Evolutionary conservation across 2,113 vertebrate genomes (phyloP), one percentile per base, ranked within the genome.

Genomic region (Syngnathoides biaculeatus): DNA sequence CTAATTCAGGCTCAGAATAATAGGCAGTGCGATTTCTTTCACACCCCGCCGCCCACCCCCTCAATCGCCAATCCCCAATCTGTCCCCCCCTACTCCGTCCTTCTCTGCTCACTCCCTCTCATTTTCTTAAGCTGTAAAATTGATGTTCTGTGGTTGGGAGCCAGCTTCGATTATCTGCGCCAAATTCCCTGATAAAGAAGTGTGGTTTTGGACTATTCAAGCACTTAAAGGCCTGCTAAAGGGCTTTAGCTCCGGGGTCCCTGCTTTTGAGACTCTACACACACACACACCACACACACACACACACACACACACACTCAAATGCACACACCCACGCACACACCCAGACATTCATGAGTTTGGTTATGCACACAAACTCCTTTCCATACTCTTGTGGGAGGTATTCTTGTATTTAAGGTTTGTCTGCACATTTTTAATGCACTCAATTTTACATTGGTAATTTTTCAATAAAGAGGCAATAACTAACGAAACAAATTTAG

Each of bases 131-230:
- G 84, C 79, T 77, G 77, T 79, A 80, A 83, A 87, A 84, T 88
- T 81, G 79, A 83, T 57, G 61, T 77, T 80, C 69, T 79, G 81
- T 73, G 52, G 80, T 84, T 65, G 73, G 74, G 69, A 86, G 81
- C 84, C 80, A 83, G 72, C 77, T 81, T 84, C 59, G 78, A 88
- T 86, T 85, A 90, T 88, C 83, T 79, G 74, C 69, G 73, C 68
- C 86, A 84, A 85, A 86, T 88, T 86, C 83, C 75, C 82, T 75
- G 85, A 88, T 90, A 88, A 83, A 86, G 80, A 83, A 87, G 75
- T 71, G 78, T 75, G 81, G 86, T 86, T 83, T 75, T 68, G 81
- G 73, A 73, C 75, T 80, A 80, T 87, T 89, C 72, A 87, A 71
- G 84, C 82, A 83, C 85, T 87, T 80, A 87, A 84, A 86, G 67